phyloP scores from a whole-genome alignment of 1,140 invertebrate species.

The Bombus fervidus region DNA sequence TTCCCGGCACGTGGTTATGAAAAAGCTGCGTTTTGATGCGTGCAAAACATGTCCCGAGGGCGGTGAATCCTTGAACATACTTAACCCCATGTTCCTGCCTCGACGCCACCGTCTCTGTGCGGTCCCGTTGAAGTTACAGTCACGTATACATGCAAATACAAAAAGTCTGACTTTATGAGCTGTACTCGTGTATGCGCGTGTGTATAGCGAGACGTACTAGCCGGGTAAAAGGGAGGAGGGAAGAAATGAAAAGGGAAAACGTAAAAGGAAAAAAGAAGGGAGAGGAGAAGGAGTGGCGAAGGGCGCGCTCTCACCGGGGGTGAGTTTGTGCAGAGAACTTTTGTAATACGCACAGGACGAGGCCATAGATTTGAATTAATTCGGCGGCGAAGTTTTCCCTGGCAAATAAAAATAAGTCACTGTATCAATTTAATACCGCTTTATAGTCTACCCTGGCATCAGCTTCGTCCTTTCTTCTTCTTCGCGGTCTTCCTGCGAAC shows the following conservation, averaged over 20 bases:
- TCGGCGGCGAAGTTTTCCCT: conserved; percentile 70
- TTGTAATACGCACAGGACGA: conserved; percentile 60
- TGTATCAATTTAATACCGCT: conserved; percentile 73
- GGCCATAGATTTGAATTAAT: conserved; percentile 73
- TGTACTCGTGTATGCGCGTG: conserved; percentile 3
- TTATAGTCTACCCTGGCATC: conserved; percentile 37
- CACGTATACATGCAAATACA: conserved; percentile 58
- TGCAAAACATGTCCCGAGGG: conserved; percentile 31
- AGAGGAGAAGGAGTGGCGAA: neutral
- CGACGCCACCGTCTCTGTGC: neutral
- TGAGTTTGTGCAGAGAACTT: conserved; percentile 58
- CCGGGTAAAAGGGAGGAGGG: neutral
- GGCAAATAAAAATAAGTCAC: conserved; percentile 72
- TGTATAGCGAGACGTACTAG: conserved; percentile 14
- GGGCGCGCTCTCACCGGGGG: conserved; percentile 10
- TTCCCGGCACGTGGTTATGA: conserved; percentile 6
- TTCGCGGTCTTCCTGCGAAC: neutral
- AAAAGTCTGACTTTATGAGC: conserved; percentile 57
- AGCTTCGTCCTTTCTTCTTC: too few species aligned
- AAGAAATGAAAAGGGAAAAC: neutral
- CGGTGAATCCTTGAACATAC: conserved; percentile 63
- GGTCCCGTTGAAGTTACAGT: conserved; percentile 55
- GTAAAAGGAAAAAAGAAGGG: neutral
- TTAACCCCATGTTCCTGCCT: conserved; percentile 51
- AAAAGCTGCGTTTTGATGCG: conserved; percentile 39